Conservation (phyloP, 2,113 vertebrate genomes). For the Pangasianodon hypophthalmus region DNA sequence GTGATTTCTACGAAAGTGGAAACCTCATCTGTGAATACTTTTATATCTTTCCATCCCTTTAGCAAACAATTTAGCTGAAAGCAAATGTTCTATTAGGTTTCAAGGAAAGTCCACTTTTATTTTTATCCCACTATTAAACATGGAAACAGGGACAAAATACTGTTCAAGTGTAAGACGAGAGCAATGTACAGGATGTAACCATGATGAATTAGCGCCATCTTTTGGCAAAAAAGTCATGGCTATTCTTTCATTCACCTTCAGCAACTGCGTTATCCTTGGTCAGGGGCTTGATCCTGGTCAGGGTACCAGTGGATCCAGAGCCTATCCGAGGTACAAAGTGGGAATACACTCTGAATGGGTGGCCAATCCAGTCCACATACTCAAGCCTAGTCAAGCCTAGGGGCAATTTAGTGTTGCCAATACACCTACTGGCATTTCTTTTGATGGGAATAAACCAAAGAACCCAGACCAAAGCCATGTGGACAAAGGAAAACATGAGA, state of each 20-base stretch:
- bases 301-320: not conserved
- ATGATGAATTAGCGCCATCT: conserved; percentile 36
- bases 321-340: not conserved
- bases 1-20: not conserved
- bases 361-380: not conserved
- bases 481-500: not conserved
- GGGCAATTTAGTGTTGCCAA: not conserved
- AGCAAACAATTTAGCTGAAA: not conserved
- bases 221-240: not conserved
- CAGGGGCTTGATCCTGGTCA: not conserved
- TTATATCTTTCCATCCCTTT: not conserved
- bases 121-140: not conserved
- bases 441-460: not conserved
- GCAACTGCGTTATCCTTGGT: not conserved
- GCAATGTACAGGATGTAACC: not conserved
- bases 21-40: not conserved
- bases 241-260: not conserved
- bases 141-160: not conserved
- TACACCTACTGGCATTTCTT: not conserved
- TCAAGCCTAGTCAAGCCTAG: not conserved
- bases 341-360: not conserved
- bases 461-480: not conserved
- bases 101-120: not conserved
- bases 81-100: not conserved
- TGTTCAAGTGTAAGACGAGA: not conserved